These are phyloP conservation scores for Anguilla rostrata DNA, from an alignment of 2,113 vertebrate genomes.

Conservation along the genomic window DNA sequence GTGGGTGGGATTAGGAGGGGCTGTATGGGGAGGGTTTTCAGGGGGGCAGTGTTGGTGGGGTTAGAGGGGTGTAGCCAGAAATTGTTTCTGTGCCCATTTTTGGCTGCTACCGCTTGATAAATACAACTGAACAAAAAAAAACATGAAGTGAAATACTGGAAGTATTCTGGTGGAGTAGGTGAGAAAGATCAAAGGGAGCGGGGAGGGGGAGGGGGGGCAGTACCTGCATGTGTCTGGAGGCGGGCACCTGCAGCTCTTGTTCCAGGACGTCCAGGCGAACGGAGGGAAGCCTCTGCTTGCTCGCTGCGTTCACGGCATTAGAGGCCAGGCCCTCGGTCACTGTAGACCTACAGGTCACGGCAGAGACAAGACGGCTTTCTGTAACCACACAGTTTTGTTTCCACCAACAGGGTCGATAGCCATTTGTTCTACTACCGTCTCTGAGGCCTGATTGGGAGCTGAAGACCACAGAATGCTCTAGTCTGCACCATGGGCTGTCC, in stretches of 20 bases:
- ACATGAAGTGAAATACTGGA: too few relatives aligned
- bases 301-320: conserved; percentile 33
- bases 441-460: background rate
- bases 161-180: too few relatives aligned
- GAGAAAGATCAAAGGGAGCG: too few relatives aligned
- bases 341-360: conserved; percentile 57
- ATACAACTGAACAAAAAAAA: too few relatives aligned
- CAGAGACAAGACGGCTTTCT: background rate
- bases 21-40: too few relatives aligned
- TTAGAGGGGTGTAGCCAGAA: too few relatives aligned
- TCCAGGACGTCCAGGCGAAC: conserved; percentile 64
- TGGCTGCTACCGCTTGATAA: too few relatives aligned
- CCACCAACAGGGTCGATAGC: background rate
- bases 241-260: conserved; percentile 47
- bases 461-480: background rate
- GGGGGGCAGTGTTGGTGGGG: too few relatives aligned
- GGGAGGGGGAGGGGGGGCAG: conserved; percentile 24
- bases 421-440: background rate
- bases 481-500: background rate
- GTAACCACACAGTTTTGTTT: too few relatives aligned
- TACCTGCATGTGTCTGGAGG: conserved; percentile 63
- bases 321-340: conserved; percentile 55
- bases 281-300: conserved; percentile 66
- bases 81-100: too few relatives aligned
- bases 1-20: too few relatives aligned